Conservation (phyloP, 1,140 invertebrate genomes). For the Drosophila takahashii region DNA sequence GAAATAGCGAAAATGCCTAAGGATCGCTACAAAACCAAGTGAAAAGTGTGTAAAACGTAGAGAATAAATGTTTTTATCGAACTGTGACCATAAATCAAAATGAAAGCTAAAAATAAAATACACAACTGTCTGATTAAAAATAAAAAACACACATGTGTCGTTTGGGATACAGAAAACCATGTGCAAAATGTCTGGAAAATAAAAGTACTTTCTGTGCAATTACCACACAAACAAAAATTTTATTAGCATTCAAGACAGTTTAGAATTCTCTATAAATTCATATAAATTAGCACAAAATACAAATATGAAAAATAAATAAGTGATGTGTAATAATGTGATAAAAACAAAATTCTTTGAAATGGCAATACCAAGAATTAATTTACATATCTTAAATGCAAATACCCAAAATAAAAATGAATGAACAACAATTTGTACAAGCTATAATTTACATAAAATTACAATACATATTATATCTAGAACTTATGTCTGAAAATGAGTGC, state of each 20-base stretch:
- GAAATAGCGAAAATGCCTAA: conserved; percentile 63
- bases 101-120: conserved; percentile 46
- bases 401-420: conserved; percentile 2
- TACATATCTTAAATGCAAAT: conserved; percentile 2
- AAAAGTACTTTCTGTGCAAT: conserved; percentile 7
- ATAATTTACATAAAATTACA: conserved; percentile 16
- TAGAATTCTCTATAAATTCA: background rate
- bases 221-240: conserved; percentile 6
- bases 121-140: conserved; percentile 20
- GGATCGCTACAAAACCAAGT: conserved; percentile 33
- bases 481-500: conserved; percentile 10
- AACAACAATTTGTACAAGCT: background rate
- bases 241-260: background rate
- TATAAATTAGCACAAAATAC: background rate
- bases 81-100: conserved; percentile 36
- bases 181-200: conserved; percentile 27
- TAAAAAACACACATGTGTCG: conserved; percentile 45
- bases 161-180: conserved; percentile 14
- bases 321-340: background rate
- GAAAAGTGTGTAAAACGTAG: conserved; percentile 64
- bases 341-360: background rate
- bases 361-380: background rate
- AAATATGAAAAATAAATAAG: conserved; percentile 1
- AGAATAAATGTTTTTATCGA: conserved; percentile 31
- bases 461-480: background rate